These are phyloP conservation scores for Hydrozoanthus tunicans DNA, from an alignment of 64 coral and sea anemone genomes.

Conservation along the genomic window DNA sequence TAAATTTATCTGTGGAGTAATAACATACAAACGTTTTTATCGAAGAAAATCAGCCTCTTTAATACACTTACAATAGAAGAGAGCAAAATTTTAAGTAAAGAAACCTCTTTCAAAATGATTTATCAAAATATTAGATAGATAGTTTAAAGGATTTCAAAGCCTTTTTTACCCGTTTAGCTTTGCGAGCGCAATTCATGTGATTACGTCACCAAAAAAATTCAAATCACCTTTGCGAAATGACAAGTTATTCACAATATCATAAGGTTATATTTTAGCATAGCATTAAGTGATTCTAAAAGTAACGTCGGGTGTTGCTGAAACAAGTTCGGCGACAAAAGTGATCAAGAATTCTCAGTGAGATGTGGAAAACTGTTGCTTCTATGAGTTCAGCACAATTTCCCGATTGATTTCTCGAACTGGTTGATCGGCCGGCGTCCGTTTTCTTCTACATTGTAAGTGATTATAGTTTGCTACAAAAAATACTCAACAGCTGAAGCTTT, in stretches of 20 bases:
- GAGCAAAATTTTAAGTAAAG: not conserved
- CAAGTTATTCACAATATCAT: conserved; percentile 53
- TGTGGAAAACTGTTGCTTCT: not conserved
- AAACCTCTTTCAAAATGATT: not conserved
- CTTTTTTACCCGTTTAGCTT: not conserved
- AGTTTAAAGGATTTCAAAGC: not conserved
- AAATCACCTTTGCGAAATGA: not conserved
- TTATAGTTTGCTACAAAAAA: not conserved
- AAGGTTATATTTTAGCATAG: conserved; percentile 12
- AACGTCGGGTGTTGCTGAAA: conserved; percentile 32
- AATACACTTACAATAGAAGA: not conserved
- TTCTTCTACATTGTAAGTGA: not conserved
- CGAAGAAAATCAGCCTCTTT: not conserved
- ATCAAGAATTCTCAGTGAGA: not conserved
- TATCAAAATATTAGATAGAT: not conserved
- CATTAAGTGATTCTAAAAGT: not conserved
- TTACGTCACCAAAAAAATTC: conserved; percentile 9
- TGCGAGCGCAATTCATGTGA: not conserved
- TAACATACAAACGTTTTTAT: not conserved
- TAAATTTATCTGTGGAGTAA: not conserved
- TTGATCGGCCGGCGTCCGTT: not conserved
- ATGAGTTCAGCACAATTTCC: not conserved
- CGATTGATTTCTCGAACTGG: not conserved
- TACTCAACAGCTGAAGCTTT: not conserved
- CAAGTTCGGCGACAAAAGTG: not conserved